phyloP scores from a whole-genome alignment of 2,113 vertebrate genomes.

The Lipophrys pholis region DNA sequence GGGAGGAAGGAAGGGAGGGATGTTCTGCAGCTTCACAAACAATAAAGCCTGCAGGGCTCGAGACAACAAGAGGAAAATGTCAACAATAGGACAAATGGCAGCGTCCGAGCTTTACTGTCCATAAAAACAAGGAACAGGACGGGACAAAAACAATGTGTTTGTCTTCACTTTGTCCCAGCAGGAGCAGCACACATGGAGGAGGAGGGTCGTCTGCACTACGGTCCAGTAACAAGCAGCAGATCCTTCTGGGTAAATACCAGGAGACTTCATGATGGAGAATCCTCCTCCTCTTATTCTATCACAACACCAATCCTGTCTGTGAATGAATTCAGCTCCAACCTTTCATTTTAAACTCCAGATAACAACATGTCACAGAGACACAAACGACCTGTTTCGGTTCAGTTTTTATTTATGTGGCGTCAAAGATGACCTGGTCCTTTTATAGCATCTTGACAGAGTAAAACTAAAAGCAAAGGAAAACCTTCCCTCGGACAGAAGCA shows the following conservation, averaged over 20 bases:
- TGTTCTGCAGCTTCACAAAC: slow-evolving; percentile 50
- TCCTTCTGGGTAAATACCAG: no score
- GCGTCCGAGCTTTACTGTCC: slow-evolving; percentile 17
- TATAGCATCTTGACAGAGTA: no score
- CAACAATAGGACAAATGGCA: slow-evolving; percentile 45
- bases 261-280: not conserved
- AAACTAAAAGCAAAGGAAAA: no score
- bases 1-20: slow-evolving; percentile 11
- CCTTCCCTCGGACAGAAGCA: no score
- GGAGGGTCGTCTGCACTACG: no score
- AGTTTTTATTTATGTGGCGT: no score
- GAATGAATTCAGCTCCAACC: not conserved
- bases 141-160: not conserved
- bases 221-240: no score
- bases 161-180: not conserved
- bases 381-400: no score
- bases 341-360: no score
- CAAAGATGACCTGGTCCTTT: no score
- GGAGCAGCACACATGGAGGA: not conserved
- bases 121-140: slow-evolving; percentile 19
- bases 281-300: not conserved
- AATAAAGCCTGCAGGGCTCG: slow-evolving; percentile 33
- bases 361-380: no score
- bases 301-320: not conserved
- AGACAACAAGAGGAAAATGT: slow-evolving; percentile 34